phyloP scores from a whole-genome alignment of 2,797 vertebrate species.

The Aldrovandia affinis region DNA sequence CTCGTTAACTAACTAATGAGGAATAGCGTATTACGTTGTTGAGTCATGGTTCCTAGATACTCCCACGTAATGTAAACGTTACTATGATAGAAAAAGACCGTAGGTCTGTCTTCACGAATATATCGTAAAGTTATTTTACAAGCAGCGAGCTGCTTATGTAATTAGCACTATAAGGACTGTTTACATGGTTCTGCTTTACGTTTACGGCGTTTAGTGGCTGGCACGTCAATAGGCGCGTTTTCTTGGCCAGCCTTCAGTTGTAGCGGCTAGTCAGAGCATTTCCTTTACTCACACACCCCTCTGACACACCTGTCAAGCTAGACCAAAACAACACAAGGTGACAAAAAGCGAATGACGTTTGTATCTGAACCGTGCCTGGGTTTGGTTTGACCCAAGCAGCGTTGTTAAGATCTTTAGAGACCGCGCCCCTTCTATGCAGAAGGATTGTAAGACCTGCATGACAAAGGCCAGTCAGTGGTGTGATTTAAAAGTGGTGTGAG shows the following conservation, averaged over 20 bases:
- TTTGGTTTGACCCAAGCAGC: too few species aligned
- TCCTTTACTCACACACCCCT: neutral
- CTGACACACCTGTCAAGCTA: neutral
- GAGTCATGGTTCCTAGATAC: neutral
- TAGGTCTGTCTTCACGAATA: neutral
- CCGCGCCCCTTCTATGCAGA: neutral
- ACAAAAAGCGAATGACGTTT: neutral
- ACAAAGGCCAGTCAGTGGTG: too few species aligned
- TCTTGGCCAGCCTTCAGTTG: neutral
- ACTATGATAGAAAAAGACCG: neutral
- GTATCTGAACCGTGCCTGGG: too few species aligned
- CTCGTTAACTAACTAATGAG: neutral
- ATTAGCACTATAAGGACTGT: neutral
- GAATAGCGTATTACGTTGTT: neutral
- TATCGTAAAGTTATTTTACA: neutral
- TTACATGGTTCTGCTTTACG: neutral
- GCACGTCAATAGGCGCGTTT: neutral
- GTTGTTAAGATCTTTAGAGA: too few species aligned
- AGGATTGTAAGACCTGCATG: neutral
- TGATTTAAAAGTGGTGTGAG: too few species aligned
- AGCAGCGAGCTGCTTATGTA: neutral
- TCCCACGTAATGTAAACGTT: neutral
- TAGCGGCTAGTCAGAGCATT: neutral
- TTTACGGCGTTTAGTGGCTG: neutral
- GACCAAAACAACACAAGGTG: neutral